phyloP scores from a whole-genome alignment of 2,888 invertebrate genomes.

The Smittia aterrima region DNA sequence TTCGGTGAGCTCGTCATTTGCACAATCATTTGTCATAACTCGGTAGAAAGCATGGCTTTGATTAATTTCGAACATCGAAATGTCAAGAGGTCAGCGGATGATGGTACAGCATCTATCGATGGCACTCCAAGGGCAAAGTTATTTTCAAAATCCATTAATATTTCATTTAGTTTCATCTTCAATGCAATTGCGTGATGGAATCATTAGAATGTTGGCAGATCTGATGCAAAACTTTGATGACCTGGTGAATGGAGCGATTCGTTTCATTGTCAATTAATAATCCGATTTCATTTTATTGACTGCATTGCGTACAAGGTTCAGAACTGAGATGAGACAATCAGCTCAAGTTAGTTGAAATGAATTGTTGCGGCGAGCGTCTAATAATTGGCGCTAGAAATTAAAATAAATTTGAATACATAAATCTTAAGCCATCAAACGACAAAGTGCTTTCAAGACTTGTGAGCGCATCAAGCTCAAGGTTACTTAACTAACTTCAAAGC shows the following conservation, averaged over 20 bases:
- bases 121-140: background rate
- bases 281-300: background rate
- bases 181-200: conserved; percentile 1
- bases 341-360: background rate
- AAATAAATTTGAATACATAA: background rate
- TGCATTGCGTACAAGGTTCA: conserved; percentile 3
- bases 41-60: too few species aligned
- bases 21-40: too few species aligned
- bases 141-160: background rate
- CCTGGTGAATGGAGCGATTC: conserved; percentile 3
- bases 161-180: background rate
- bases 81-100: background rate
- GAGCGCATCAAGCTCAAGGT: background rate
- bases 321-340: background rate
- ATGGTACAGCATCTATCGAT: background rate
- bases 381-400: background rate
- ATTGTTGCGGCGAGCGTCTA: background rate
- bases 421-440: too few species aligned
- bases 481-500: background rate
- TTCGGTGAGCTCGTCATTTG: too few species aligned
- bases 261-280: background rate
- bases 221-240: background rate
- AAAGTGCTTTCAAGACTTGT: too few species aligned
- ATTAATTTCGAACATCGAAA: too few species aligned
- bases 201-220: background rate